phyloP scores from a whole-genome alignment of 2,888 invertebrate species.

The Drosophila subquinaria region DNA sequence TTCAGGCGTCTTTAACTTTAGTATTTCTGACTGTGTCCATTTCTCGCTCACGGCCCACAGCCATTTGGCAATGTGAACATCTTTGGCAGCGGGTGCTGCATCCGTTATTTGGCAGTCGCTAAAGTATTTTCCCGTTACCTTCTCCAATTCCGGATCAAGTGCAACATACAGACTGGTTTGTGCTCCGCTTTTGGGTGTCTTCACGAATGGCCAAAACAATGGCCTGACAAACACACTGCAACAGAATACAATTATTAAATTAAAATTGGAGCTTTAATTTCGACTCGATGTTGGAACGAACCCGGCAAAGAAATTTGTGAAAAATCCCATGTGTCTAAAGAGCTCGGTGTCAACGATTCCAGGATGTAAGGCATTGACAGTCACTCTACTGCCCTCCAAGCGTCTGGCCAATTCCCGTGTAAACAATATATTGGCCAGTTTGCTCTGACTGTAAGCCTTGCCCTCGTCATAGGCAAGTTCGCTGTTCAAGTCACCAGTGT shows the following conservation, averaged over 20 bases:
- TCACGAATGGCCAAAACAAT: constrained; percentile 82
- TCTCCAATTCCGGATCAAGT: constrained; percentile 83
- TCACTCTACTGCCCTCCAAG: constrained; percentile 89
- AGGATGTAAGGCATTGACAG: constrained; percentile 94
- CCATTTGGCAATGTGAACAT: constrained; percentile 87
- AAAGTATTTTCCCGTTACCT: constrained; percentile 82
- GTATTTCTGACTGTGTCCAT: constrained; percentile 43
- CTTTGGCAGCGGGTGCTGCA: constrained; percentile 87
- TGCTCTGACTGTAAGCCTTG: constrained; percentile 91
- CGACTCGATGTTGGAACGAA: not conserved
- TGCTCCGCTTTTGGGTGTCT: constrained; percentile 82
- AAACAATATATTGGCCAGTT: constrained; percentile 92
- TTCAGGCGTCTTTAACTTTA: not conserved
- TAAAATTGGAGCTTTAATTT: not conserved
- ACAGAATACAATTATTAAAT: not conserved
- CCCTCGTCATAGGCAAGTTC: constrained; percentile 87
- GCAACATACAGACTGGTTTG: constrained; percentile 84
- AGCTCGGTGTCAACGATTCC: constrained; percentile 93
- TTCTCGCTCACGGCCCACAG: constrained; percentile 87
- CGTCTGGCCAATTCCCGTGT: constrained; percentile 89
- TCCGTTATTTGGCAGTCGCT: constrained; percentile 88
- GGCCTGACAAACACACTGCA: constrained; percentile 64
- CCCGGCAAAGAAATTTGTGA: constrained; percentile 20
- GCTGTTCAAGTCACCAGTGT: constrained; percentile 89
- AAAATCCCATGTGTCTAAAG: constrained; percentile 15